Conservation (phyloP, 64 coral and sea anemone species). For the Montipora capricornis region DNA sequence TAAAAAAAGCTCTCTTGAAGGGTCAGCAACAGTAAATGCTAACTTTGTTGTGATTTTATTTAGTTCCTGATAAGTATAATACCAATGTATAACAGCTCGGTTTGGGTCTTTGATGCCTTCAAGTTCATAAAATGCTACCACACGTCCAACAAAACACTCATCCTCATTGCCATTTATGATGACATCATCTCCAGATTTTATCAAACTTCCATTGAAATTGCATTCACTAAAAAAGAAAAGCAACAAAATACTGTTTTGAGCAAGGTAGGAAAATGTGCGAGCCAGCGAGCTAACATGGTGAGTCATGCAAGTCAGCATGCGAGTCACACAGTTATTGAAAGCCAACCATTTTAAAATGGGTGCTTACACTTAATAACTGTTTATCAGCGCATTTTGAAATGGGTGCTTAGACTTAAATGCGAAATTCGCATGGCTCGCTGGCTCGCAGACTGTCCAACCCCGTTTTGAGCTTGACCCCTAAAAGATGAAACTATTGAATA, state of each 20-base stretch:
- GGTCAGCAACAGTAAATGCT: background rate
- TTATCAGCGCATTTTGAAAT: too few relatives aligned
- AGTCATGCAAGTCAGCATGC: too few relatives aligned
- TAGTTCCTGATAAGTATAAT: slow-evolving; percentile 49
- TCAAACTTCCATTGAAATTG: background rate
- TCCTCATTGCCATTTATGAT: slow-evolving; percentile 18
- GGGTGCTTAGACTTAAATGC: too few relatives aligned
- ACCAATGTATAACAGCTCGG: slow-evolving; percentile 65
- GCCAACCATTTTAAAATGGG: too few relatives aligned
- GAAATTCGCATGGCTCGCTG: too few relatives aligned
- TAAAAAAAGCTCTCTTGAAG: slow-evolving; percentile 51
- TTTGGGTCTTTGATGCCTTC: slow-evolving; percentile 25
- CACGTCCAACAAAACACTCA: slow-evolving; percentile 23
- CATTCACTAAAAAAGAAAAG: slow-evolving; percentile 23
- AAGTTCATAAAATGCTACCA: slow-evolving; percentile 33
- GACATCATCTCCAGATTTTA: slow-evolving; percentile 49
- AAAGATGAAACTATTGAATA: too few relatives aligned
- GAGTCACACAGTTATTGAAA: too few relatives aligned
- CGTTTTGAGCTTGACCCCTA: too few relatives aligned
- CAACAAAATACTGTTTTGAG: background rate
- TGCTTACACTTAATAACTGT: too few relatives aligned
- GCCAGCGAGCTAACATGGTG: too few relatives aligned
- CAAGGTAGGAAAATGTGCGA: too few relatives aligned
- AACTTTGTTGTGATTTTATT: background rate
- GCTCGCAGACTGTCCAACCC: too few relatives aligned